Base-by-base conservation (phyloP, 2,113 vertebrate species). In the Sapajus apella region DNA sequence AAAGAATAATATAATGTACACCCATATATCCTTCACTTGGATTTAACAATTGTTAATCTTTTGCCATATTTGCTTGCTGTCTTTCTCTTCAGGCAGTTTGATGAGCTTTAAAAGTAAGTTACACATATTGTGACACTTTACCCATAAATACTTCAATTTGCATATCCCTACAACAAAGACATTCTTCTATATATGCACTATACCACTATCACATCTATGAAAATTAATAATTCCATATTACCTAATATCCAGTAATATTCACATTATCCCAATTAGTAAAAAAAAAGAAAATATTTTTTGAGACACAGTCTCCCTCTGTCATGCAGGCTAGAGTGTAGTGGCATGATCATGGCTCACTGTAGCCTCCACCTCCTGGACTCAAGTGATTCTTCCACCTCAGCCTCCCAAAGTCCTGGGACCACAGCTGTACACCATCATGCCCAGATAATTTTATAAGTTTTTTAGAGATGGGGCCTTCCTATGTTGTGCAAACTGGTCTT, bases 61-160 rank as follows among this genome's bases (percentile, higher is more conserved):
- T 88, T 94, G 56, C 61, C 35, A 9, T n/a, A 21, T 75, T 89
- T 92, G 4, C 30, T n/a, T 32, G 47, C 43, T 73, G 9, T 92
- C 58, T 77, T 25, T 91, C 68, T 66, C 5, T 18, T 30, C 23
- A 56, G 50, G 11, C 79, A 3, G 35, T 61, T 91, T 95, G 23
- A 72, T 83, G 61, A 93, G 68, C 23, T 82, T 82, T 95, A 52
- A 90, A 76, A 91, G n/a, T 58, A 16, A 82, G 35, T 81, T 82
- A 45, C 30, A 87, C 30, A 70, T 16, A 58, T 68, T 32, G 56
- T 81, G 58, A 81, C 30, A 77, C 20, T 87, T 91, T 43, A 82
- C 20, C 56, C 32, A 72, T 72, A 52, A 70, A 47, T 77, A 87
- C 21, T 83, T 83, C 70, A 83, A 27, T 13, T 47, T 90, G 7